Evolutionary conservation across 2,888 invertebrate genomes (phyloP), one percentile per base, ranked within the genome.

Genomic region (Julus scanicus): DNA sequence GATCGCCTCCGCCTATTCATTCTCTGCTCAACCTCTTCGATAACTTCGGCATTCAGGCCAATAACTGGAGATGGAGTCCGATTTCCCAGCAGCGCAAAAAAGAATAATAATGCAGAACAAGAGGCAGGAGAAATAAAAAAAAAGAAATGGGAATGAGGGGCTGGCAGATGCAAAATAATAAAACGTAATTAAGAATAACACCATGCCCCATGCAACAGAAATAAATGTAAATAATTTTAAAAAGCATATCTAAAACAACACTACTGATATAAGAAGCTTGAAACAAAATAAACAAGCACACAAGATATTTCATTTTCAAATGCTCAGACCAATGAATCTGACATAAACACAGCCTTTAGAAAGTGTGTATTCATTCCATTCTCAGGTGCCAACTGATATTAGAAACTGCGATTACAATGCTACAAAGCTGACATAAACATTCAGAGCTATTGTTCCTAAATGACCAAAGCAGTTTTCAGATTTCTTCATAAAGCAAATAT

Each of bases 121-220:
- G 48, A 71, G 71, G 86, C 57, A 87, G 63, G 92, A 88, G 37
- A 84, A 85, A 88, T 44, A 86, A 49, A 49, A 40, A 49, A 88
- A n/a, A 37, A 37, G 48, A 87, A 71, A 29, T 90, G 90, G 91
- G 91, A 91, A 91, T 91, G 92, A 92, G 91, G 91, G 89, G 83
- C 87, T 87, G 89, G 89, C 88, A 88, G 88, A 88, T 90, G 87
- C 90, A 88, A 89, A 89, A 89, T 89, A 89, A 89, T 89, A 90
- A 89, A 87, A 89, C 89, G 89, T 90, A 89, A 89, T 89, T 91
- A 91, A 90, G 90, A 90, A 90, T 90, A 49, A 39, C 37, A 37
- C 15, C 37, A 37, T 80, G 37, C 80, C 53, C 53, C 53, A 57
- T 86, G 63, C 86, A 86, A 15, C 3, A 85, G 37, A 80, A 80